Conservation (phyloP, 2,113 vertebrate species). For the Xenopus borealis region DNA sequence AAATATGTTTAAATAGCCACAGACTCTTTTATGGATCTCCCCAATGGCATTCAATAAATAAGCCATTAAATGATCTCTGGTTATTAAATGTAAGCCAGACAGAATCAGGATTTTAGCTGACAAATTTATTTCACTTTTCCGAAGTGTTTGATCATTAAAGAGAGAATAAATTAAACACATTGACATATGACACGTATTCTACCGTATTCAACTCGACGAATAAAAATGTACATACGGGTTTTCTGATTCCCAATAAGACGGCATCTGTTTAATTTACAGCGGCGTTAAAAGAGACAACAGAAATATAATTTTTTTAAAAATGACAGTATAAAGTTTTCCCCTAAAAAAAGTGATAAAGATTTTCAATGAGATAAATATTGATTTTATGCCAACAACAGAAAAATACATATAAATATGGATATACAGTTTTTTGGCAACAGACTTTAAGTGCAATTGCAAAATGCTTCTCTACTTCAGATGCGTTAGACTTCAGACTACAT, state of each 20-base stretch:
- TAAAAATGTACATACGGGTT: conserved; percentile 44
- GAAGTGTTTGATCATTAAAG: conserved; percentile 75
- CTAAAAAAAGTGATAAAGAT: not conserved
- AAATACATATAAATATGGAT: not conserved
- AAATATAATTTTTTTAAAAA: not conserved
- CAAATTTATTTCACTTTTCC: conserved; percentile 88
- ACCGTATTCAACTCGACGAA: conserved; percentile 52
- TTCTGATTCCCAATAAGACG: conserved; percentile 3
- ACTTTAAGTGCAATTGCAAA: conserved; percentile 62
- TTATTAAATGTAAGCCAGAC: conserved; percentile 50
- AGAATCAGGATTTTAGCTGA: conserved; percentile 66
- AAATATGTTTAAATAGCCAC: not conserved
- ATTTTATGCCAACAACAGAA: not conserved
- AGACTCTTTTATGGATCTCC: not conserved
- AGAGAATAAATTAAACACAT: conserved; percentile 90
- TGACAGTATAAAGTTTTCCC: not conserved
- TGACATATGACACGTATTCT: conserved; percentile 59
- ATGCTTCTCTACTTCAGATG: conserved; percentile 14
- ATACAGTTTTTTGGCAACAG: conserved; percentile 78
- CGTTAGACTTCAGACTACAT: conserved; percentile 7
- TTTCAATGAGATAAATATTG: not conserved
- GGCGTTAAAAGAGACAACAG: not conserved
- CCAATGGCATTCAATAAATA: conserved; percentile 7
- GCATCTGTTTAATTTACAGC: conserved; percentile 39
- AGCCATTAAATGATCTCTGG: conserved; percentile 6